Percentiles rank a stretch among this genome's conserved stretches.
These are phyloP conservation scores for Sitobion miscanthi DNA, from an alignment of 1,140 invertebrate genomes.

Conservation along the genomic window DNA sequence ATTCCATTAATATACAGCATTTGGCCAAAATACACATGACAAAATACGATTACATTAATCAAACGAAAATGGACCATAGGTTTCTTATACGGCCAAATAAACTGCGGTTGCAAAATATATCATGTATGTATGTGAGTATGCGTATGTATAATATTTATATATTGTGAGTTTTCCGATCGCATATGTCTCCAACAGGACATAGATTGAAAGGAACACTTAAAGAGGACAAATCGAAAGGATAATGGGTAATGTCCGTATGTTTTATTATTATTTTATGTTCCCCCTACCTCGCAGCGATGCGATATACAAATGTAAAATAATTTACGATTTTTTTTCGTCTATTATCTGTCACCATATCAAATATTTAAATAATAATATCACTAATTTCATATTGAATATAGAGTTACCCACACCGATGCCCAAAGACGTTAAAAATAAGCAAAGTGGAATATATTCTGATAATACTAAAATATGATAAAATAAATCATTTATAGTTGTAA, in stretches of 20 bases:
- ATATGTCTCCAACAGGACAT: background rate
- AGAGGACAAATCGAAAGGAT: conserved; percentile 26
- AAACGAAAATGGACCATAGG: conserved; percentile 45
- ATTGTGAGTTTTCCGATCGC: conserved; percentile 11
- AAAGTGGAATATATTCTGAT: too few species aligned
- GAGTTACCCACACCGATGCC: too few species aligned
- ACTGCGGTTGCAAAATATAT: conserved; percentile 33
- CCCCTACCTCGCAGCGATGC: too few species aligned
- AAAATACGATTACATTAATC: conserved; percentile 54
- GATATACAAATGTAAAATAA: background rate
- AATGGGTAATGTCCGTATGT: background rate
- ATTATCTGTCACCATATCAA: background rate
- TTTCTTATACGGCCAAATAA: conserved; percentile 19
- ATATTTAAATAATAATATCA: background rate
- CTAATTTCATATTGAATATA: too few species aligned
- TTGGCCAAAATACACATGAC: conserved; percentile 26
- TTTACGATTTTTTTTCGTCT: background rate
- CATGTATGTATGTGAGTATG: background rate
- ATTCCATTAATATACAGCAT: conserved; percentile 46
- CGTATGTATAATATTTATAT: background rate
- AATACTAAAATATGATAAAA: too few species aligned
- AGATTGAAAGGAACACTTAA: conserved; percentile 30
- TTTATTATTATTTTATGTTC: background rate
- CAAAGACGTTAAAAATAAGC: background rate
- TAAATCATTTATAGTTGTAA: background rate